Percentiles rank a stretch among this genome's conserved stretches.
Conservation (phyloP, 1,140 invertebrate species). For the Mya arenaria region DNA sequence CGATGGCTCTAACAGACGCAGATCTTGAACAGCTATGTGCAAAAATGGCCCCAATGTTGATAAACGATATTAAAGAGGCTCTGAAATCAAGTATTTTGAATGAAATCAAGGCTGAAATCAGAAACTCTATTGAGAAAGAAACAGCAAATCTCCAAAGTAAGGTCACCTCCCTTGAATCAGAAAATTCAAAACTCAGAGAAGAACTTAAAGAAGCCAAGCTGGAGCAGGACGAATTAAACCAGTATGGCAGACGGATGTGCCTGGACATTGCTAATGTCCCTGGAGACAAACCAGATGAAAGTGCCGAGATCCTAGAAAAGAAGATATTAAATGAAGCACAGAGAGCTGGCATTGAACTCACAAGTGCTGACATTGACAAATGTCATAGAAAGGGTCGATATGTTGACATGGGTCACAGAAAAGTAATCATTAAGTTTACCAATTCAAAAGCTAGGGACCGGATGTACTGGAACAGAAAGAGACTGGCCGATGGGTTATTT, state of each 20-base stretch:
- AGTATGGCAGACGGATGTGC: neutral
- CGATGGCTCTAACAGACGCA: too few relatives aligned
- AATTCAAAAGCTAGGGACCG: neutral
- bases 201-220: neutral
- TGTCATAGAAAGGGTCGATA: neutral
- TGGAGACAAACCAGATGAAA: neutral
- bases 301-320: neutral
- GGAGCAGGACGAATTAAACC: neutral
- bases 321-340: neutral
- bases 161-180: neutral
- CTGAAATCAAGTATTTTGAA: neutral
- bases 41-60: neutral
- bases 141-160: neutral
- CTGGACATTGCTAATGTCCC: neutral
- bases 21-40: neutral
- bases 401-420: neutral
- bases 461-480: neutral
- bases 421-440: conserved; percentile 7
- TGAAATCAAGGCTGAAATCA: neutral
- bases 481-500: neutral
- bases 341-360: neutral
- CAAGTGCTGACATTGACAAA: neutral
- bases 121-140: neutral
- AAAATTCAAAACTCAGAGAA: neutral
- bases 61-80: neutral